Evolutionary conservation across 64 coral and sea anemone genomes (phyloP).

Genomic region (Acropora tenuis): DNA sequence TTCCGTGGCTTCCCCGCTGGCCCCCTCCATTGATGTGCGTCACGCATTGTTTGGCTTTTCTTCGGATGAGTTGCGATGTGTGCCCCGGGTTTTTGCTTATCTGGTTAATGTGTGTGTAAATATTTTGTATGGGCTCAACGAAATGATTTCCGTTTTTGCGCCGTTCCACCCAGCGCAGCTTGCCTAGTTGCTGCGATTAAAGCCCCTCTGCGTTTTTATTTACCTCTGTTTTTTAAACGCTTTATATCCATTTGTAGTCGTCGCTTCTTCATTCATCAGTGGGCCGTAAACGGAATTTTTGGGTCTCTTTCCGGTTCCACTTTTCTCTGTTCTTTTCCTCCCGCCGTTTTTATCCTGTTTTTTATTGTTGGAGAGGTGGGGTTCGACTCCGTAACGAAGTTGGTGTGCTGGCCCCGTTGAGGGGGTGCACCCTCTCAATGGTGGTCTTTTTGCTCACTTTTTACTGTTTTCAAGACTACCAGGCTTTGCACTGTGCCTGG

Average conservation of each 20-base stretch:
- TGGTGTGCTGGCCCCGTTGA: neutral
- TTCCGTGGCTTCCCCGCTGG: neutral
- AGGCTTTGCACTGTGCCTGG: neutral
- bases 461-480: neutral
- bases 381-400: neutral
- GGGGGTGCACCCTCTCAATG: neutral
- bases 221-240: neutral
- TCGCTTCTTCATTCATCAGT: neutral
- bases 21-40: neutral
- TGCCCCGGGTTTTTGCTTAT: constrained; percentile 17
- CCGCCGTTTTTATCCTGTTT: neutral
- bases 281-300: neutral
- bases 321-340: neutral
- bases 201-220: neutral
- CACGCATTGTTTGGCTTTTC: constrained; percentile 33
- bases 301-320: too few relatives aligned
- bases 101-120: neutral
- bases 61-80: neutral
- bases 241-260: neutral
- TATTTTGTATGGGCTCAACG: constrained; percentile 13
- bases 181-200: neutral
- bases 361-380: neutral
- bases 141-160: constrained; percentile 21
- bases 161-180: neutral
- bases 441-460: too few relatives aligned